A percentile compares a stretch with the other conserved stretches of the same genome.
These are phyloP conservation scores for Capromys pilorides DNA, from an alignment of 2,797 vertebrate species.

Conservation along the genomic window DNA sequence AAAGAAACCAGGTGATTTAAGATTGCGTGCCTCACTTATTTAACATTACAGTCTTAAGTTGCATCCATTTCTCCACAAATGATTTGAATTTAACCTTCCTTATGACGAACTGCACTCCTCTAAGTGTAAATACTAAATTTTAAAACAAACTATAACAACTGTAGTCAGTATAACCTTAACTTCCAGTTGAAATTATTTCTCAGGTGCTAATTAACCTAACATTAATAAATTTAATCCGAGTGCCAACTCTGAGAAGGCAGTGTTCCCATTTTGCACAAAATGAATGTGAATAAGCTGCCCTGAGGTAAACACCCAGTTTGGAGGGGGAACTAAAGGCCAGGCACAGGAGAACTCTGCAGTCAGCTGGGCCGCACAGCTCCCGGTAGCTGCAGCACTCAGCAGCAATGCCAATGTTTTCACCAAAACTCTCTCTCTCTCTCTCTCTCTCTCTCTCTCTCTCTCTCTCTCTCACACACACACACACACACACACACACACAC, in stretches of 20 bases:
- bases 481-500: no score
- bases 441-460: no score
- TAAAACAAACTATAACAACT: not conserved
- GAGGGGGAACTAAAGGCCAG: not conserved
- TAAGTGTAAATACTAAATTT: not conserved
- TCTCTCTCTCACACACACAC: no score
- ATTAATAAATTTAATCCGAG: not conserved
- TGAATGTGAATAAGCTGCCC: not conserved
- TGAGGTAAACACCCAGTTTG: not conserved
- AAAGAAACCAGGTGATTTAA: not conserved
- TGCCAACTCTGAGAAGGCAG: not conserved
- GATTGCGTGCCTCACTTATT: not conserved
- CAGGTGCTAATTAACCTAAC: slow-evolving; percentile 7
- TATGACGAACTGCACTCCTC: not conserved
- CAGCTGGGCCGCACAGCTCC: not conserved
- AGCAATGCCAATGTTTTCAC: not conserved
- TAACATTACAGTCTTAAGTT: not conserved
- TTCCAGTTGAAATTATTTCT: slow-evolving; percentile 13
- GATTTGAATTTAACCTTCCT: not conserved
- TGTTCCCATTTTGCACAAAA: not conserved
- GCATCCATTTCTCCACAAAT: not conserved
- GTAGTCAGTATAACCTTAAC: not conserved
- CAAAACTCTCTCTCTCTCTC: no score
- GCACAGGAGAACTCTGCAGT: not conserved
- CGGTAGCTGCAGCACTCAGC: not conserved